Conservation (phyloP, 2,113 vertebrate species). For the Sander lucioperca region DNA sequence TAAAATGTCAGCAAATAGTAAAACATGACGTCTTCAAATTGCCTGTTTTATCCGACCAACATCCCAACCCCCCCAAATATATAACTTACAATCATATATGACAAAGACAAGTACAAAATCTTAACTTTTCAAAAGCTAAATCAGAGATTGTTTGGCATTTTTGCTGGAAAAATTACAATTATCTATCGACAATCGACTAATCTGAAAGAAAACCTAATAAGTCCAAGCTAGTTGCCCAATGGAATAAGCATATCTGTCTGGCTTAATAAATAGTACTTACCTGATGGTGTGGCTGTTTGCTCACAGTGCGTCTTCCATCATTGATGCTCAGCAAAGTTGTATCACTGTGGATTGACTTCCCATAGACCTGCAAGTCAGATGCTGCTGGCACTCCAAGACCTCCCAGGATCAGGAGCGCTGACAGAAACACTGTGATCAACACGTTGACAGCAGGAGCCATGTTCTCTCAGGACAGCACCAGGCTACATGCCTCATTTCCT, state of each 20-base stretch:
- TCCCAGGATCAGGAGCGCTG: constrained; percentile 51
- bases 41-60: not conserved
- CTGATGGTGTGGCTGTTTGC: constrained; percentile 49
- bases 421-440: constrained; percentile 54
- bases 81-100: not conserved
- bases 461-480: constrained; percentile 15
- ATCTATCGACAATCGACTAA: not conserved
- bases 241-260: not conserved
- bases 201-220: not conserved
- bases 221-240: no score
- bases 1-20: not conserved
- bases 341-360: constrained; percentile 32
- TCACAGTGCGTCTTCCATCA: constrained; percentile 17
- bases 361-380: constrained; percentile 43
- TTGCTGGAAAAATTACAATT: not conserved
- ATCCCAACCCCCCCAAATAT: not conserved
- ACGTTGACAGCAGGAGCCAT: constrained; percentile 33
- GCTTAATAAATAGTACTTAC: constrained; percentile 36
- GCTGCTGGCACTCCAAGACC: constrained; percentile 19
- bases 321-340: constrained; percentile 26
- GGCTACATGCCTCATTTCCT: not conserved
- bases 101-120: not conserved
- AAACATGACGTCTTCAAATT: not conserved
- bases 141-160: not conserved
- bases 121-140: not conserved